Evolutionary conservation across 35 echinoderm and acorn worm genomes (phyloP).

Genomic region (Lytechinus pictus): DNA sequence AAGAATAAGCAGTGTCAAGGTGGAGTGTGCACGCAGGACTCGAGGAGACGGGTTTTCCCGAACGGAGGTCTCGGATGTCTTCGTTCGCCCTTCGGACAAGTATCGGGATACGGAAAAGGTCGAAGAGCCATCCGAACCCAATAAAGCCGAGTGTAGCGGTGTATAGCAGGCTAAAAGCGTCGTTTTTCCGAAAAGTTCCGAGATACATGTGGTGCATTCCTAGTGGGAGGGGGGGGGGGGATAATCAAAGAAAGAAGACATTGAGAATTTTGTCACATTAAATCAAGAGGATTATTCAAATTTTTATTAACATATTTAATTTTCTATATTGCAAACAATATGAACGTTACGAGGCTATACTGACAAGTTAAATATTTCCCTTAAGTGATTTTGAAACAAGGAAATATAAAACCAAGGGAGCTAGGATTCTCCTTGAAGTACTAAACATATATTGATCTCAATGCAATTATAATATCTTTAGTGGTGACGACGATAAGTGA

Average conservation of each 20-base stretch:
- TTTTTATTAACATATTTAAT: too few relatives aligned
- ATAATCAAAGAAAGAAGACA: not conserved
- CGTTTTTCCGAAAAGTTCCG: conserved; percentile 45
- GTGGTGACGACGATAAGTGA: too few relatives aligned
- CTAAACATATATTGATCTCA: too few relatives aligned
- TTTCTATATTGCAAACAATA: too few relatives aligned
- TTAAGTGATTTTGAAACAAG: too few relatives aligned
- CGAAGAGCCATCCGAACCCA: conserved; percentile 50
- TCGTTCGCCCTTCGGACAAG: conserved; percentile 48
- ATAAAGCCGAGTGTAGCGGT: conserved; percentile 43
- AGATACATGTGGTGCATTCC: conserved; percentile 47
- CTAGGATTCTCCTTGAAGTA: too few relatives aligned
- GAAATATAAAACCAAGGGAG: too few relatives aligned
- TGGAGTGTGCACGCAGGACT: not conserved
- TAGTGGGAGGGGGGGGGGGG: not conserved
- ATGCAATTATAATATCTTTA: too few relatives aligned
- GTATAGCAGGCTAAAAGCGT: conserved; percentile 17
- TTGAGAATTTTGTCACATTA: too few relatives aligned
- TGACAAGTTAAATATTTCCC: too few relatives aligned
- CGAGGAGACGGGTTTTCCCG: conserved; percentile 26
- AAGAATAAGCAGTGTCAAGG: conserved; percentile 57
- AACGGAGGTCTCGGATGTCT: conserved; percentile 35
- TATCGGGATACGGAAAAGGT: conserved; percentile 50
- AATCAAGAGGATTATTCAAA: too few relatives aligned
- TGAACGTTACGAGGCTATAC: too few relatives aligned